Base-by-base conservation (phyloP, 2,888 invertebrate genomes). In the Isoperla grammatica region DNA sequence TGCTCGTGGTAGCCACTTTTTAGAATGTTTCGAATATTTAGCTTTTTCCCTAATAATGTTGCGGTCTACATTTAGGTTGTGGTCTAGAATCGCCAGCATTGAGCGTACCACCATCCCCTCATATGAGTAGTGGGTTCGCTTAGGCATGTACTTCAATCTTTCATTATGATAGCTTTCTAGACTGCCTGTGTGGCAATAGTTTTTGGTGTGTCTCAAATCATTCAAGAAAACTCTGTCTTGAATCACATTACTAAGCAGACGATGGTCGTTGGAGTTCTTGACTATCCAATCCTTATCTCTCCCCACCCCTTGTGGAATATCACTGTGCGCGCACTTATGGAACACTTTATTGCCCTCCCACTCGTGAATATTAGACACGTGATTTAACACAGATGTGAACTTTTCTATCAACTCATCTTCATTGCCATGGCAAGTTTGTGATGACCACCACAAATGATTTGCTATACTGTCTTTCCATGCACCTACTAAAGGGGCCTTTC, bases 391-490 rank as follows among this genome's bases (percentile, higher is more conserved):
- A 9, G 48, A 48, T 12, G 48, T 48, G 22, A 48, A 48, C 20
- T 48, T 48, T 48, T 48, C 48, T 6, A 19, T 22, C 6, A 48
- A 9, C 9, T 20, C n/a, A 22, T 48, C 48, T 11, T 20, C 48
- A 13, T 48, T 22, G 17, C 12, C 48, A 12, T 48, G 20, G 48
- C 48, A 48, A 22, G 48, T 48, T 22, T 20, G 19, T 11, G 48
- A 48, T 11, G 48, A 48, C 48, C 48, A 48, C 48, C 48, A 48
- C 11, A 48, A 22, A 12, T 48, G 48, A 9, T 22, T 48, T 5
- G 22, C 6, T 2, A 48, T 20, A 48, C 48, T 48, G 4, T 19
- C n/a, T 13, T 48, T 48, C 48, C 48, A 48, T n/a, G 22, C 1
- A n/a, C 22, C 48, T 20, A 48, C n/a, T 11, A 17, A 19, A 12